These are phyloP conservation scores for Temnothorax rugatulus DNA, from an alignment of 2,888 invertebrate species.

Conservation along the genomic window DNA sequence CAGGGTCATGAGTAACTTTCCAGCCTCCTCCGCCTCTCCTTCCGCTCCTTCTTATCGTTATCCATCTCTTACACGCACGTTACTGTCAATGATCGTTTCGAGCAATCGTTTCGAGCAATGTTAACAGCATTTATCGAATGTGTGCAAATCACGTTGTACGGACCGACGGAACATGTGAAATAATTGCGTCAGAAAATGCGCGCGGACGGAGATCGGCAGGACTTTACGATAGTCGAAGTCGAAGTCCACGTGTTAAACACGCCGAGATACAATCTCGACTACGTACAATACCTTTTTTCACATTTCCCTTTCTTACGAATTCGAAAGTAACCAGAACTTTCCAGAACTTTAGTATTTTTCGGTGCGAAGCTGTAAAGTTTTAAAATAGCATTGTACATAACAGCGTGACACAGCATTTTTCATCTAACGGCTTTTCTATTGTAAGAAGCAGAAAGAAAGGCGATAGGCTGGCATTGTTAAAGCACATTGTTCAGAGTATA, in stretches of 20 bases:
- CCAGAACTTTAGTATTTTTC: background rate
- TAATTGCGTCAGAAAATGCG: conserved; percentile 1
- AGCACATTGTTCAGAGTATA: background rate
- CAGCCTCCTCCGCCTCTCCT: background rate
- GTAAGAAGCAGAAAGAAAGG: background rate
- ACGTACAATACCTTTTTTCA: background rate
- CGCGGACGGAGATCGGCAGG: background rate
- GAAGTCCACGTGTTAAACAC: background rate
- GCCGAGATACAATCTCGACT: background rate
- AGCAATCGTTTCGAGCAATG: background rate
- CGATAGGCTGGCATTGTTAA: background rate
- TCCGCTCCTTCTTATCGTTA: background rate
- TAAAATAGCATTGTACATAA: background rate
- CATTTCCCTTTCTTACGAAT: background rate
- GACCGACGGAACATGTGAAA: background rate
- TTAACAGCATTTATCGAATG: background rate
- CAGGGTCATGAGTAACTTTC: conserved; percentile 31
- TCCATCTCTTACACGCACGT: background rate
- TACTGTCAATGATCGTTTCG: background rate
- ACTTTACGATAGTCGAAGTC: background rate
- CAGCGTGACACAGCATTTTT: background rate
- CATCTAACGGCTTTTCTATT: background rate
- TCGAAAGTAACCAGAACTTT: background rate
- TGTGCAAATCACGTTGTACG: background rate
- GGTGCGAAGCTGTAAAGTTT: background rate